These are phyloP conservation scores for Diacarnus erythraeanus DNA, from an alignment of 37 sponge, comb jelly and placozoan genomes.

Conservation along the genomic window DNA sequence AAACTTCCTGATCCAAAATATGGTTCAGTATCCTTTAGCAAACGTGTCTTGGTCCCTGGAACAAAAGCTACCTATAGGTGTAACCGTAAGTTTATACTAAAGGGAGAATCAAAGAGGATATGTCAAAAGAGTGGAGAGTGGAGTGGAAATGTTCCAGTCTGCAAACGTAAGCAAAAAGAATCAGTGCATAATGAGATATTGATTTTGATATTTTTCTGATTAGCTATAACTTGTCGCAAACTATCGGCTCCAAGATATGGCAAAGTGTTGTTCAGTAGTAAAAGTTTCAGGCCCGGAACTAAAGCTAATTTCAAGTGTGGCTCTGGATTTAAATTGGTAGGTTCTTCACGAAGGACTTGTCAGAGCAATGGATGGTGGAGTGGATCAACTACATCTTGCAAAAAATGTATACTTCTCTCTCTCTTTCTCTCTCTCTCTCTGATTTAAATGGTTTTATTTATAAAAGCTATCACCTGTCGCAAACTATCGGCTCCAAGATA, in stretches of 20 bases:
- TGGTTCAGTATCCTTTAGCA: slow-evolving; percentile 30
- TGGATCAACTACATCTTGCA: slow-evolving; percentile 4
- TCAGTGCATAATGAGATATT: not conserved
- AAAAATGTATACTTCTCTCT: not conserved
- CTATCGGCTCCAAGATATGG: slow-evolving; percentile 4
- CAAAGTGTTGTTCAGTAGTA: not conserved
- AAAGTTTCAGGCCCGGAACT: not conserved
- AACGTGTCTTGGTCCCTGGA: too few species aligned
- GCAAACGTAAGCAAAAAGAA: slow-evolving; percentile 29
- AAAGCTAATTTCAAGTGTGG: slow-evolving; percentile 11
- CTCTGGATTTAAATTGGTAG: slow-evolving; percentile 9
- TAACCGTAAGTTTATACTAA: slow-evolving; percentile 21
- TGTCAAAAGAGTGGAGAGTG: slow-evolving; percentile 54
- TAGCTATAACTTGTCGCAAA: not conserved
- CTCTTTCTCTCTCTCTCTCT: not conserved
- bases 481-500: slow-evolving; percentile 1
- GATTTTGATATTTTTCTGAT: not conserved
- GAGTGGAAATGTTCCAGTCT: slow-evolving; percentile 49
- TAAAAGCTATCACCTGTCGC: too few species aligned
- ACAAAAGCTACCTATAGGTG: slow-evolving; percentile 41
- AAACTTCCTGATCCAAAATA: slow-evolving; percentile 10
- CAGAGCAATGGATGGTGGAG: slow-evolving; percentile 23
- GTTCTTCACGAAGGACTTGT: not conserved
- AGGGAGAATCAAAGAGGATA: slow-evolving; percentile 12
- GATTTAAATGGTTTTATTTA: too few species aligned